phyloP scores from a whole-genome alignment of 2,888 invertebrate genomes.

The Osedax frankpressi region DNA sequence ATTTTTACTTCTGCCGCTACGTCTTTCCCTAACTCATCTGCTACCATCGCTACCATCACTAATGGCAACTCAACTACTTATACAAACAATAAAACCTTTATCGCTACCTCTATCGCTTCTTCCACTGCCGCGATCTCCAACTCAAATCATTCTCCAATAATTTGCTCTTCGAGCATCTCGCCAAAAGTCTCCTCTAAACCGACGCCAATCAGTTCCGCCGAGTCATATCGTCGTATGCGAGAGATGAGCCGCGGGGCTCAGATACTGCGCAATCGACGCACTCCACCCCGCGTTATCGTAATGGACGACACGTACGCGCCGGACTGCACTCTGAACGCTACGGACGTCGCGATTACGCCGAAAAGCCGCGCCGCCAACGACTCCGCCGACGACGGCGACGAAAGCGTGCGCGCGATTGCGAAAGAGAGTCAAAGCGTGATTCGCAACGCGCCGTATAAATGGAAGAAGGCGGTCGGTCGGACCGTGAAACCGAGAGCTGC shows the following conservation, averaged over 20 bases:
- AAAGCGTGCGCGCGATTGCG: too few relatives aligned
- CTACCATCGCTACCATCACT: too few relatives aligned
- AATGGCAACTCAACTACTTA: too few relatives aligned
- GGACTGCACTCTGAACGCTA: not conserved
- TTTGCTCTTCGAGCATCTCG: not conserved
- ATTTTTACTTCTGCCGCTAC: too few relatives aligned
- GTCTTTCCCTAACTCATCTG: too few relatives aligned
- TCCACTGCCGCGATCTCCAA: not conserved
- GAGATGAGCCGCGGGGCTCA: not conserved
- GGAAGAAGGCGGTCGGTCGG: not conserved
- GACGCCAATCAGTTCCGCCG: not conserved
- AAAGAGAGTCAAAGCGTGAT: not conserved
- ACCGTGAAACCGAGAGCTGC: not conserved
- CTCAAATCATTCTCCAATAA: not conserved
- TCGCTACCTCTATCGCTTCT: too few relatives aligned
- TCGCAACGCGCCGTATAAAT: not conserved
- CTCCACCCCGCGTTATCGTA: not conserved
- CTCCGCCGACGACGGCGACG: too few relatives aligned
- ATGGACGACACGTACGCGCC: not conserved
- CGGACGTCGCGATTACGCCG: not conserved
- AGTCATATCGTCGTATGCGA: not conserved
- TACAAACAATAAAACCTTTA: too few relatives aligned
- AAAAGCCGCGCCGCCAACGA: not conserved
- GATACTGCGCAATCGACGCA: not conserved
- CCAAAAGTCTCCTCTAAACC: not conserved